Evolutionary conservation across 2,797 vertebrate genomes (phyloP), one percentile per base, ranked within the genome.

Genomic region (Galago senegalensis): DNA sequence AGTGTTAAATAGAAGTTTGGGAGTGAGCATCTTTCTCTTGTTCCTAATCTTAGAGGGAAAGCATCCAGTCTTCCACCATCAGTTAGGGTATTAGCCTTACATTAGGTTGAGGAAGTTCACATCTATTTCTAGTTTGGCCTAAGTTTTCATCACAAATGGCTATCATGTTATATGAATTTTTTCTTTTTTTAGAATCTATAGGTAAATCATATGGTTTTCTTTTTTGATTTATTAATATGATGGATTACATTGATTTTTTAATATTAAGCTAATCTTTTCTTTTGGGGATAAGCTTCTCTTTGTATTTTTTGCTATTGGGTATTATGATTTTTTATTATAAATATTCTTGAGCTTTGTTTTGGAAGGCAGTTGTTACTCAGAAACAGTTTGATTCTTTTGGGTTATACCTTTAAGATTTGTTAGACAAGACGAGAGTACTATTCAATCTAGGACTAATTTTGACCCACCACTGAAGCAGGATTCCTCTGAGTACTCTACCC

Each of bases 331-430:
- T 79, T 87, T 58, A 87, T 46, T 79, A 29, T 61, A 91, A 86
- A 75, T 80, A 85, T 63, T 43, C 18, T 31, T 95, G 49, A 76
- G 14, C 65, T 97, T 84, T 92, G 49, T 80, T 70, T 91, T 20
- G 58, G 37, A 58, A 49, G 72, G 21, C 40, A 91, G 46, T 70
- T 95, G 23, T 87, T 95, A 73, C 76, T 79, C 89, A 60, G 84
- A 75, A 89, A 56, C 34, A 91, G 31, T 76, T 89, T 84, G 27
- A 80, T 95, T 82, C 60, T 82, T 82, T 95, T 40, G 27, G 80
- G 7, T 60, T n/a, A 63, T 61, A 87, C 7, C n/a, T 86, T 94
- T 79, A 85, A 16, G 21, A 63, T 84, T 92, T 79, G 37, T 80
- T 63, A 93, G 49, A 46, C 43, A 80, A 27, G 17, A 58, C 20